These are phyloP conservation scores for Meloidogyne hapla DNA, from an alignment of 1,140 invertebrate species.

Conservation along the genomic window DNA sequence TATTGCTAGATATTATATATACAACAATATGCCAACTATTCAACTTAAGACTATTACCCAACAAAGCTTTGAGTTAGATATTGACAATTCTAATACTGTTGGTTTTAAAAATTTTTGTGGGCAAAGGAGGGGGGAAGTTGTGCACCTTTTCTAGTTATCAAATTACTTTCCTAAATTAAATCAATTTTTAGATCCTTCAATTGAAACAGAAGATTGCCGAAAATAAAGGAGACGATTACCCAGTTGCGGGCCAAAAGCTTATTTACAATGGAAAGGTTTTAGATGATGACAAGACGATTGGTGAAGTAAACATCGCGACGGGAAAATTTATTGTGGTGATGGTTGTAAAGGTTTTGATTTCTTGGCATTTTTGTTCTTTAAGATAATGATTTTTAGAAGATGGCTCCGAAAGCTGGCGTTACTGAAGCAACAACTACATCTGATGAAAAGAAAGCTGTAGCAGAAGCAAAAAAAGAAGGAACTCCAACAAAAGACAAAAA, in stretches of 20 bases:
- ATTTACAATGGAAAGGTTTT: slow-evolving; percentile 64
- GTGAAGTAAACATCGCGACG: slow-evolving; percentile 43
- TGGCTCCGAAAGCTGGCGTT: background rate
- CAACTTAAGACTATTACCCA: slow-evolving; percentile 55
- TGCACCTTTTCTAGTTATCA: too few relatives aligned
- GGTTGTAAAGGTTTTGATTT: slow-evolving; percentile 43
- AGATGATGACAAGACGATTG: slow-evolving; percentile 42
- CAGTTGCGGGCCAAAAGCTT: slow-evolving; percentile 54
- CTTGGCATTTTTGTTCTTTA: background rate
- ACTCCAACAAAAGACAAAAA: slow-evolving; percentile 13
- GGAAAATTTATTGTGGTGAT: slow-evolving; percentile 61
- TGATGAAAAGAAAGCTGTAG: background rate
- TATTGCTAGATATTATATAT: background rate
- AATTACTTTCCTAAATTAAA: too few relatives aligned
- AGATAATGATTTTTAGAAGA: slow-evolving; percentile 2
- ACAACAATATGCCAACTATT: slow-evolving; percentile 19
- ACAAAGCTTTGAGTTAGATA: slow-evolving; percentile 47
- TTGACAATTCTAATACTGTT: slow-evolving; percentile 34
- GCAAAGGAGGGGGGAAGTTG: too few relatives aligned
- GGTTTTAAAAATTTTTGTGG: background rate
- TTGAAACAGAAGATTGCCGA: slow-evolving; percentile 54
- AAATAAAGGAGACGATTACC: slow-evolving; percentile 42
- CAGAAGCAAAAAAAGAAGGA: slow-evolving; percentile 20
- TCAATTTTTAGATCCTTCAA: slow-evolving; percentile 50
- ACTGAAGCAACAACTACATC: background rate